Percentiles rank a stretch among this genome's conserved stretches.
Evolutionary conservation across 1,140 invertebrate species (phyloP).

Genomic region (Leptinotarsa undecemlineata): DNA sequence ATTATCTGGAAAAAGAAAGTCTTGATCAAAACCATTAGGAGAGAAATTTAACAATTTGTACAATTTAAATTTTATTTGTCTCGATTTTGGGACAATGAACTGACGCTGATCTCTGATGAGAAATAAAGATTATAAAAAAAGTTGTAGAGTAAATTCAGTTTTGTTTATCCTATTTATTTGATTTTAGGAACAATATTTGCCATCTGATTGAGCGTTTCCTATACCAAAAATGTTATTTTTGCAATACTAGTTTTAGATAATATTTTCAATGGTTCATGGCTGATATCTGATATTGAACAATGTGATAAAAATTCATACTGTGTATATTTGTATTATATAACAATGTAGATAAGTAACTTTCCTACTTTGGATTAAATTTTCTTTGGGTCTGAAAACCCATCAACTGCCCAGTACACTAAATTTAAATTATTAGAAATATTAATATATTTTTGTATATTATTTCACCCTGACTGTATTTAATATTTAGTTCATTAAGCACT

Average conservation of each 20-base stretch:
- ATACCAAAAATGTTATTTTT: slow-evolving; percentile 36
- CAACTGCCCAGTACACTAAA: slow-evolving; percentile 25
- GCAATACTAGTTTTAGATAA: slow-evolving; percentile 34
- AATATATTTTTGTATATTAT: slow-evolving; percentile 31
- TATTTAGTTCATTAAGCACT: slow-evolving; percentile 22
- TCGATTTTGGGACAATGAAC: not conserved
- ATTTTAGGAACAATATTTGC: not conserved
- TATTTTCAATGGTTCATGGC: slow-evolving; percentile 31
- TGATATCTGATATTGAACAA: slow-evolving; percentile 32
- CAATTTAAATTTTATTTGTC: not conserved
- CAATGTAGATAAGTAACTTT: slow-evolving; percentile 40
- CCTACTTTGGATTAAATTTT: slow-evolving; percentile 10
- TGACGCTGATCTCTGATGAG: not conserved
- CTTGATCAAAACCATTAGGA: not conserved
- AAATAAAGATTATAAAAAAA: not conserved
- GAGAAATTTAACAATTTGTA: not conserved
- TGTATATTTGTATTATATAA: slow-evolving; percentile 48
- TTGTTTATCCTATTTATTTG: not conserved
- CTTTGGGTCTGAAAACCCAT: slow-evolving; percentile 11
- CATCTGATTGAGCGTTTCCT: slow-evolving; percentile 15
- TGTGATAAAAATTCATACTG: slow-evolving; percentile 43
- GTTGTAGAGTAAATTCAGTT: not conserved
- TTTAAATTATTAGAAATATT: slow-evolving; percentile 25
- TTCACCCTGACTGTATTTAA: slow-evolving; percentile 15
- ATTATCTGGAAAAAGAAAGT: not conserved